These are phyloP conservation scores for Cephalopholis sonnerati DNA, from an alignment of 2,113 vertebrate genomes.

Conservation along the genomic window DNA sequence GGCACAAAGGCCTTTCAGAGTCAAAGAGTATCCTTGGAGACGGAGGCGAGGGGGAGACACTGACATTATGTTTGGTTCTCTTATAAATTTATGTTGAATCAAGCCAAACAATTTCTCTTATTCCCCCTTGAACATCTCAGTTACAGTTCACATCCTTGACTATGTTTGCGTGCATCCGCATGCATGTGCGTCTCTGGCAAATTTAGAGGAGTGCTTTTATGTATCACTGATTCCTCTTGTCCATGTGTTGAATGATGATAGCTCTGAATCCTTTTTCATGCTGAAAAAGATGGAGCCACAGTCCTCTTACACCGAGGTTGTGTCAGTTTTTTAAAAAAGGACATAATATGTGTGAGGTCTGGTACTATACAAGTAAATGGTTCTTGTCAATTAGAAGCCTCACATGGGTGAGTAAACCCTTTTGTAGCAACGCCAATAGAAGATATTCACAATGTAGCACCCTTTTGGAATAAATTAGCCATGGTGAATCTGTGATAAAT, in stretches of 20 bases:
- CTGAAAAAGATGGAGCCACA: not conserved
- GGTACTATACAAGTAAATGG: not conserved
- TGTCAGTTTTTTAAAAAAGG: not conserved
- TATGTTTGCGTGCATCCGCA: not conserved
- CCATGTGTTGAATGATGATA: not conserved
- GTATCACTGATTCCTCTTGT: not conserved
- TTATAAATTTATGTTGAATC: not conserved
- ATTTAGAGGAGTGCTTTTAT: not conserved
- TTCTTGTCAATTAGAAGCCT: not conserved
- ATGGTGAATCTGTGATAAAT: not conserved
- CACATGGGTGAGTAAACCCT: not conserved
- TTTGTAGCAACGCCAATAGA: not conserved
- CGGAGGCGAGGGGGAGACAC: not conserved
- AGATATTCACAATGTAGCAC: not conserved
- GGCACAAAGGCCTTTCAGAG: slow-evolving; percentile 31
- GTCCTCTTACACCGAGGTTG: not conserved
- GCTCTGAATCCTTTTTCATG: not conserved
- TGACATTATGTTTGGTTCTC: not conserved
- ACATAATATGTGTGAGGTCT: not conserved
- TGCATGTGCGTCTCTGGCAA: not conserved
- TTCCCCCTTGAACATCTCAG: not conserved
- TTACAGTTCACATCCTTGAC: not conserved
- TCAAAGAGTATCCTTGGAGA: slow-evolving; percentile 14
- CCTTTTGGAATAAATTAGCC: not conserved
- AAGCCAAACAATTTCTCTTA: not conserved